Base-by-base conservation (phyloP, 2,113 vertebrate species). In the Balaeniceps rex region DNA sequence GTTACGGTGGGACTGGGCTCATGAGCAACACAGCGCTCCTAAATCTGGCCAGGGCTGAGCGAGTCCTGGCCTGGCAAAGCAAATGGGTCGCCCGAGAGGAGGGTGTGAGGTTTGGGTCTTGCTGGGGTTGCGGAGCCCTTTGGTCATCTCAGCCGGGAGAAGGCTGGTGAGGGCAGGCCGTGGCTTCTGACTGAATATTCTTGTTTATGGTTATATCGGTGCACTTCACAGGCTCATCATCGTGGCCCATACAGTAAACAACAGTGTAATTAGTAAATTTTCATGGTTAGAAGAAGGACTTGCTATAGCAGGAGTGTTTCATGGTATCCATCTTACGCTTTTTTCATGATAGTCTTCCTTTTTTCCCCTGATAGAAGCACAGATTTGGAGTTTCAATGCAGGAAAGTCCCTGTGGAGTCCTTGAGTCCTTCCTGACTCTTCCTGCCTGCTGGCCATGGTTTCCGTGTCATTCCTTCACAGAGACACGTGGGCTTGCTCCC, bases 381-480 rank as follows among this genome's bases (percentile, higher is more conserved):
- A 38, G 40, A 55, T 55, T 54, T 26, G n/a, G 70, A 61, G n/a
- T 70, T 90, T 49, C 44, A 34, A 4, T 51, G 68, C 24, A 33
- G 65, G 58, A 28, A 49, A 70, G n/a, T 58, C 38, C 46, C 44
- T 21, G 28, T 33, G 28, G 64, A 83, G 10, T 9, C 46, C 19
- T n/a, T n/a, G n/a, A n/a, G n/a, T n/a, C n/a, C n/a, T 19, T 54
- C 24, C 26, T 52, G 72, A 26, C 57, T 36, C 36, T 57, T 34
- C 34, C 38, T 34, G 9, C 29, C 55, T 58, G 22, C n/a, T 0
- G 2, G 10, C 31, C 3, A 0, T 1, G 1, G 25, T 42, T n/a
- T 61, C 49, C 6, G 2, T 11, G 28, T 31, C 66, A 6, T 21
- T 68, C 24, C 81, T 40, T 44, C 77, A n/a, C 36, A 10, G 34